Base-by-base conservation (phyloP, 2,888 invertebrate species). In the Sphaerophoria rueppellii region DNA sequence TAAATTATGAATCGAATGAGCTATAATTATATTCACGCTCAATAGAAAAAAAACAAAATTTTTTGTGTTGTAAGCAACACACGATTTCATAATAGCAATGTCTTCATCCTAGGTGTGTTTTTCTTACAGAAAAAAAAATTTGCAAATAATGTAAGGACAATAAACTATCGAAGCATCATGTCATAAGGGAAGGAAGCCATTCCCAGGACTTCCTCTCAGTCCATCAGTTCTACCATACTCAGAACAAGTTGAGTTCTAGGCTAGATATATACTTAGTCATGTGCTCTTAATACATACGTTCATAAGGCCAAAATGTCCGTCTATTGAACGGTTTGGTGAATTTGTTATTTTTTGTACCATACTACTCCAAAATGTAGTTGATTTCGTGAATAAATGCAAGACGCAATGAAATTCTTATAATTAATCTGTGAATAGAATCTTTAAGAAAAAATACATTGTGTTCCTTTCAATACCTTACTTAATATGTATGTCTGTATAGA, bases 111-210 rank as follows among this genome's bases (percentile, higher is more conserved):
- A 70, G 57, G 55, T 70, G 55, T 70, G 55, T 70, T 57, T 70
- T 70, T 70, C 32, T 70, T 55, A 46, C n/a, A 43, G 37, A 54
- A 43, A 55, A 69, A 40, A 35, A 61, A 40, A 40, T 7, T 7
- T 7, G 40, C 12, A 43, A 43, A 9, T 11, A 55, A 55, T 43
- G 69, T 32, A 54, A 54, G 34, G 55, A 40, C 57, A 40, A 55
- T 43, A 55, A 70, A 70, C 57, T 57, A 71, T 57, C 58, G 34
- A 71, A 71, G 58, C 34, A 71, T 58, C 58, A 71, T n/a, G n/a
- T n/a, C n/a, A n/a, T 58, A 71, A 71, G 37, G 71, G 57, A 71
- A 57, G 58, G 70, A 58, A 58, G 71, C 58, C 71, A 71, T 71
- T 71, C 58, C 11, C 71, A 71, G 40, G 55, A 70, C 55, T 67